Percentiles rank a stretch among this genome's conserved stretches.
These are phyloP conservation scores for Aphaenogaster ashmeadi DNA, from an alignment of 1,140 invertebrate genomes.

Conservation along the genomic window DNA sequence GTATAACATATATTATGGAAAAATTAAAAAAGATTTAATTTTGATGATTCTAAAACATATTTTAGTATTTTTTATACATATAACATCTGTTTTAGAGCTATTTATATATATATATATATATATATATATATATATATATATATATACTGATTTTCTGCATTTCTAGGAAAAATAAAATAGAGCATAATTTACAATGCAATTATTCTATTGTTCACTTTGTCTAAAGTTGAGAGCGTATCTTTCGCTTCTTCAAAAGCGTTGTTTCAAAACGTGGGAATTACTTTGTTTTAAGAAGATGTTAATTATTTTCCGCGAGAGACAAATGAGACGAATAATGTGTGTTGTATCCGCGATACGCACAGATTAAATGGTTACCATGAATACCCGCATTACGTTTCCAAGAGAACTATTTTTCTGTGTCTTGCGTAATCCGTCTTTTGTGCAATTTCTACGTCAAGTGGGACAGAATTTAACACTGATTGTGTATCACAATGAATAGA, in stretches of 20 bases:
- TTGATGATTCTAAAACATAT: neutral
- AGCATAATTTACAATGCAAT: constrained; percentile 17
- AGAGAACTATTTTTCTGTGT: constrained; percentile 24
- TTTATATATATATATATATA: no score
- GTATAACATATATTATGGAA: neutral
- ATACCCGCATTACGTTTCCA: constrained; percentile 30
- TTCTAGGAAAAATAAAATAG: neutral
- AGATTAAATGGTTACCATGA: constrained; percentile 55
- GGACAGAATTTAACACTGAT: neutral
- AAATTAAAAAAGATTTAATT: neutral
- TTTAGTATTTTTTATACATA: neutral
- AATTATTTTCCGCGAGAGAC: neutral
- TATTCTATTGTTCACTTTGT: constrained; percentile 1
- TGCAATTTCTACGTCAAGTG: constrained; percentile 23
- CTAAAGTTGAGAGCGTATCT: neutral
- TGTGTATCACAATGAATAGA: neutral
- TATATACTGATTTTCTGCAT: neutral
- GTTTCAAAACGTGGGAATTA: constrained; percentile 23
- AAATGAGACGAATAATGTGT: neutral
- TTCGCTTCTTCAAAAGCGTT: neutral
- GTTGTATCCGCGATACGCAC: neutral
- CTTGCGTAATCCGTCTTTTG: constrained; percentile 37
- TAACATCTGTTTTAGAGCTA: neutral
- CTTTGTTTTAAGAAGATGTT: constrained; percentile 1
- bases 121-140: no score